Percentiles rank a stretch among this genome's conserved stretches.
These are phyloP conservation scores for Hippolais icterina DNA, from an alignment of 2,113 vertebrate genomes.

Conservation along the genomic window DNA sequence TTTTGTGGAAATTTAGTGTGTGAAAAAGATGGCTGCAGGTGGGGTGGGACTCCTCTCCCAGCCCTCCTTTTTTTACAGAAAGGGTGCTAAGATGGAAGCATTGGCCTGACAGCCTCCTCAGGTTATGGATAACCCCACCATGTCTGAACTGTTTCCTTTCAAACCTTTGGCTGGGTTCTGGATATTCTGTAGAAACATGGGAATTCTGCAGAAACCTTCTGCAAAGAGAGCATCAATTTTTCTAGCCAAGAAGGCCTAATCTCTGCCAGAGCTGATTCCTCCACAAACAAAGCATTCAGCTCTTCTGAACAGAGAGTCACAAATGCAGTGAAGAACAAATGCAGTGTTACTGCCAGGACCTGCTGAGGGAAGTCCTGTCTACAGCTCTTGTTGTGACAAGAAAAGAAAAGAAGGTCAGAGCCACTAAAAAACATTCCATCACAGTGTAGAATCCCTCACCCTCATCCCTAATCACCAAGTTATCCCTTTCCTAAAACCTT, in stretches of 20 bases:
- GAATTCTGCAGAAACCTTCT: constrained; percentile 10
- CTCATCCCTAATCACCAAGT: not conserved
- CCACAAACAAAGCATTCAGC: not conserved
- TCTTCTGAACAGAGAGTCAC: not conserved
- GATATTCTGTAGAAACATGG: not conserved
- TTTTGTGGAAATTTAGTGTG: not conserved
- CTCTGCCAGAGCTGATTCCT: not conserved
- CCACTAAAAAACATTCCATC: not conserved
- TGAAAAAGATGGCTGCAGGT: not conserved
- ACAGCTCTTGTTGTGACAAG: not conserved
- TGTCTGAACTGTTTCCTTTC: not conserved
- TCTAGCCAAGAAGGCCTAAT: not conserved
- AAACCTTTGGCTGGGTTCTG: not conserved
- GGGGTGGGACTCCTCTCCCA: not conserved
- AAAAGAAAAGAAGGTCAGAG: not conserved
- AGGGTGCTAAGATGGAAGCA: not conserved
- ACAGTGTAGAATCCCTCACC: not conserved
- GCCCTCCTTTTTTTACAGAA: not conserved
- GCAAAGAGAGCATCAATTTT: not conserved
- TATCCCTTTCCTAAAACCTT: not conserved
- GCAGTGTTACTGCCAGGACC: not conserved
- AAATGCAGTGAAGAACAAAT: not conserved
- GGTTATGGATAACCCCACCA: not conserved
- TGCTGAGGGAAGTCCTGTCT: not conserved
- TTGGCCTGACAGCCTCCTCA: not conserved